A percentile compares a stretch with the other conserved stretches of the same genome.
These are phyloP conservation scores for Epizoanthus fatuus DNA, from an alignment of 92 coral and sea anemone genomes.

Conservation along the genomic window DNA sequence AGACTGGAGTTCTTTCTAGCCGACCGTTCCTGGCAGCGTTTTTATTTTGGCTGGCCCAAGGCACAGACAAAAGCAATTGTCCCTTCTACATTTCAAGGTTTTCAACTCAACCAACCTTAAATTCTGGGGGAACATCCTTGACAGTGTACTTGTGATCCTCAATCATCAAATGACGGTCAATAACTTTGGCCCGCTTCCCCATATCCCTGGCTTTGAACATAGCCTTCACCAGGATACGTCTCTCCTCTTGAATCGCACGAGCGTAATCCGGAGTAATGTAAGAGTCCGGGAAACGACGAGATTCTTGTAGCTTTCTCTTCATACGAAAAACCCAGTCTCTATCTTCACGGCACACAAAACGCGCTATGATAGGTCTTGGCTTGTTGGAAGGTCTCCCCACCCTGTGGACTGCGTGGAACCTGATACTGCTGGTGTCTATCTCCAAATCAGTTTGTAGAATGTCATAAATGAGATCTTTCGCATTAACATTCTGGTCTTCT, in stretches of 20 bases:
- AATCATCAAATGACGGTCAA: neutral
- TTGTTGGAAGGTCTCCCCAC: neutral
- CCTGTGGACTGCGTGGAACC: neutral
- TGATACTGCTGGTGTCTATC: neutral
- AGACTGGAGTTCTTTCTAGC: neutral
- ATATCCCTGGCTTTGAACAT: conserved; percentile 1
- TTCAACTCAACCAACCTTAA: neutral
- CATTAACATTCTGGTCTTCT: neutral
- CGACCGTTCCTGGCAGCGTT: neutral
- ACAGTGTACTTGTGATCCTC: neutral
- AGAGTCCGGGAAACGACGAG: neutral
- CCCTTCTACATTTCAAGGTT: neutral
- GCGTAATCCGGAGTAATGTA: neutral
- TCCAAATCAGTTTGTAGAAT: neutral
- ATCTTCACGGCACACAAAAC: neutral
- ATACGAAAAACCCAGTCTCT: neutral
- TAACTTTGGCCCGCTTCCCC: neutral
- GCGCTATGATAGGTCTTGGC: neutral
- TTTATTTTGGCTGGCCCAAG: neutral
- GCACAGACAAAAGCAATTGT: neutral
- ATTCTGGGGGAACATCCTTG: neutral
- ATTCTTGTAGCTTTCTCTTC: neutral
- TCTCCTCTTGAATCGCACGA: neutral
- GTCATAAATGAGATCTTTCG: neutral
- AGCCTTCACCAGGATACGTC: neutral